Evolutionary conservation across 2,113 vertebrate genomes (phyloP), one percentile per base, ranked within the genome.

Genomic region (Archocentrus centrarchus): DNA sequence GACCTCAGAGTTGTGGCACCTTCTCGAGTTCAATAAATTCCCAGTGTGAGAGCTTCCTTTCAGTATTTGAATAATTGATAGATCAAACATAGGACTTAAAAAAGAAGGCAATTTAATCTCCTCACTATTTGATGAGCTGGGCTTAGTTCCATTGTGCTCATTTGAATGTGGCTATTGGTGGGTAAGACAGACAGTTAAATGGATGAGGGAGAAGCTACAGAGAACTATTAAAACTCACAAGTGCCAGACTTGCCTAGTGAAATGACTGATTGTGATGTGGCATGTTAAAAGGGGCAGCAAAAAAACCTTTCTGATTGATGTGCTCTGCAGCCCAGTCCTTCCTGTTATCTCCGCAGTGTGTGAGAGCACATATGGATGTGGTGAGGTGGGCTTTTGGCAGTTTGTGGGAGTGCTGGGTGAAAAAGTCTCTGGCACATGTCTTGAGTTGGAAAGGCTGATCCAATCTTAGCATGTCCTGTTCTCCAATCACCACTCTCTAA

Each of bases 31-130:
- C 83, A 80, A 80, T 80, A 81, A 86, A 91, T 89, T 87, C 94
- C 93, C 94, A 86, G 79, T 82, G 91, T 86, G 91, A 78, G 86
- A 85, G 92, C 85, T 95, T 91, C 85, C 90, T 96, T 95, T 95
- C 92, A 92, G 60, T 2, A 35, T 60, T 62, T 96, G 90, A 95
- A 95, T 95, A 93, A 95, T 95, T 95, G 83, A 95, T 95, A 73
- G 53, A 95, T 96, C 82, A 91, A 94, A 94, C 75, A 88, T 92
- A 84, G 86, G 80, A 81, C 59, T 85, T 90, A 92, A 93, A 95
- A 59, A 95, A 95, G 93, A 82, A 82, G 91, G 94, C 95, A 94
- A 94, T 94, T 95, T 91, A 92, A 96, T 95, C 93, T 95, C 80
- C 92, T 94, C 89, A 92, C 86, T 95, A 92, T 95, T 94, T 92